Conservation (phyloP, 2,888 invertebrate species). For the Xestoiulus laeticollis region DNA sequence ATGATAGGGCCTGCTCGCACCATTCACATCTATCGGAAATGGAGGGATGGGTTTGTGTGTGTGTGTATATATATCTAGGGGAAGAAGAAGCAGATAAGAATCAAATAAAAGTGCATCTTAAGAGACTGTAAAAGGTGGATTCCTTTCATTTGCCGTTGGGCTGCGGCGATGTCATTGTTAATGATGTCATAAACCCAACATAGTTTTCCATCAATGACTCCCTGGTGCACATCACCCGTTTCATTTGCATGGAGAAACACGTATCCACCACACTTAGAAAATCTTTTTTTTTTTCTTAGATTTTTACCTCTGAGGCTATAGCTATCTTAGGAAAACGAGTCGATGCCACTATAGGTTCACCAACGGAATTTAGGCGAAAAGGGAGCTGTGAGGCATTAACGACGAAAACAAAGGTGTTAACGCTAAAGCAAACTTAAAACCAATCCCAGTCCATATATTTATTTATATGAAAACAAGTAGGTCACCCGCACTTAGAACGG, state of each 20-base stretch:
- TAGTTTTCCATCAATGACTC: conserved; percentile 43
- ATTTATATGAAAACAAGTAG: neutral
- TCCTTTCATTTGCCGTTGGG: conserved; percentile 43
- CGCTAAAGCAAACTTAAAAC: conserved; percentile 16
- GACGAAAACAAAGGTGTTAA: conserved; percentile 5
- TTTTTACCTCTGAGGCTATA: conserved; percentile 18
- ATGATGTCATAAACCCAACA: conserved; percentile 40
- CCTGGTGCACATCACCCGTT: conserved; percentile 41
- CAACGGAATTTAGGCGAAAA: neutral
- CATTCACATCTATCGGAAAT: conserved; percentile 20
- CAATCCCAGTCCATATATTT: conserved; percentile 1
- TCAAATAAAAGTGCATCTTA: conserved; percentile 43
- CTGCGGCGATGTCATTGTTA: conserved; percentile 41
- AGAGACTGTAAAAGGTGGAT: conserved; percentile 43
- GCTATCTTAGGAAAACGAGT: neutral
- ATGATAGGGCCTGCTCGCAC: conserved; percentile 4
- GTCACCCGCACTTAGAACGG: conserved; percentile 1
- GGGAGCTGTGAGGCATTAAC: conserved; percentile 4
- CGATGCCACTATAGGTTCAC: neutral
- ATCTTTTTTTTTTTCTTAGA: conserved; percentile 10
- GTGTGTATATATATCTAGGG: neutral
- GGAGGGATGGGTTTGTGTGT: neutral
- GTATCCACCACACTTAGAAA: conserved; percentile 6
- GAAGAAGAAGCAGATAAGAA: conserved; percentile 35
- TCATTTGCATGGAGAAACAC: conserved; percentile 40